These are phyloP conservation scores for Oenanthe oenanthe DNA, from an alignment of 2,113 vertebrate species.

Conservation along the genomic window DNA sequence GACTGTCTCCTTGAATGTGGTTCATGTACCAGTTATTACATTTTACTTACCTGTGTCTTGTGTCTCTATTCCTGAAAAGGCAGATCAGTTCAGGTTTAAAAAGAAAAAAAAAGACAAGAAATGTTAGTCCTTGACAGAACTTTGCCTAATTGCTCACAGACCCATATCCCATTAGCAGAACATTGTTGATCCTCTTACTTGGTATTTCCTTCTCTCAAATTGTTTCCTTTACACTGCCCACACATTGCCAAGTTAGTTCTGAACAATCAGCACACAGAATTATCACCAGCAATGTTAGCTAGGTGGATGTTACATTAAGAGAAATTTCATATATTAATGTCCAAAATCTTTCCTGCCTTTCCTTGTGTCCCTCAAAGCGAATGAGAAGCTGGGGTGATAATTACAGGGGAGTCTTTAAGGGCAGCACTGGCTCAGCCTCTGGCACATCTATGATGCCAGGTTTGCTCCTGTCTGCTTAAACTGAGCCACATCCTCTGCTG, in stretches of 20 bases:
- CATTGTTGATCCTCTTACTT: neutral
- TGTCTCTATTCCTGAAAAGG: conserved; percentile 92
- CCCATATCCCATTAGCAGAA: neutral
- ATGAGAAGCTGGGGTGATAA: neutral
- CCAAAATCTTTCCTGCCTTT: neutral
- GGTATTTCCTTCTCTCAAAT: neutral
- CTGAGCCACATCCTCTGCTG: neutral
- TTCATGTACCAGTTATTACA: neutral
- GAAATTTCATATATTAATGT: neutral
- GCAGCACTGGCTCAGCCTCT: neutral
- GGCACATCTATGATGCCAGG: rapidly evolving
- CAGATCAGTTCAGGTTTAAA: conserved; percentile 44
- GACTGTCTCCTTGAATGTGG: neutral
- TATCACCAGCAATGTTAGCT: neutral
- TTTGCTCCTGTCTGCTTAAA: neutral
- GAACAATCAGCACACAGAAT: neutral
- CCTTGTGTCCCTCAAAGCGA: neutral
- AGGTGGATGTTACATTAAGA: neutral
- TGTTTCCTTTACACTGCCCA: neutral
- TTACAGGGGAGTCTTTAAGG: neutral
- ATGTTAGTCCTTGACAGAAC: conserved; percentile 38
- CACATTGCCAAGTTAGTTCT: neutral
- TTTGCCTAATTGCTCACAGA: neutral
- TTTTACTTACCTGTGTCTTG: conserved; percentile 94
- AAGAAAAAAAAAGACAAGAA: conserved; percentile 56